A percentile compares a stretch with the other conserved stretches of the same genome.
Evolutionary conservation across 2,888 invertebrate genomes (phyloP).

Genomic region (Monoplex corrugatus): DNA sequence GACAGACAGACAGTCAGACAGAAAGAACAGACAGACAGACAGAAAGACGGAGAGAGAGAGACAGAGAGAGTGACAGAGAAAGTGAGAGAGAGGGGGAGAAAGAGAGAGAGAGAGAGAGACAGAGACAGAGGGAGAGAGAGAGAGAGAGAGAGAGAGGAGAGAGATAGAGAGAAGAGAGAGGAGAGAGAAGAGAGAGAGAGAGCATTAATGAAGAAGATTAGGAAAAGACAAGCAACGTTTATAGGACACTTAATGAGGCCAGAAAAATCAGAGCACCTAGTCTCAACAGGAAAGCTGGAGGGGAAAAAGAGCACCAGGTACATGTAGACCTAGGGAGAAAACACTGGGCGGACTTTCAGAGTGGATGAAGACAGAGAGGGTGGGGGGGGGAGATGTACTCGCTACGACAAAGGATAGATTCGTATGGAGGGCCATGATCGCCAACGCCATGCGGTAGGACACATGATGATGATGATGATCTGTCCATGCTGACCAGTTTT

Average conservation of each 20-base stretch:
- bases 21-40: background rate
- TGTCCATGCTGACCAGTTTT: no score
- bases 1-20: background rate
- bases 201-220: background rate
- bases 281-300: no score
- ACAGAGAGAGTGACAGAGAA: slow-evolving; percentile 33
- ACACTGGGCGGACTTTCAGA: background rate
- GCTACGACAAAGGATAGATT: no score
- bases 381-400: no score
- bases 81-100: slow-evolving; percentile 9
- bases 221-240: background rate
- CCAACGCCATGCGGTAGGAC: no score
- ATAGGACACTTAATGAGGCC: no score
- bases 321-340: background rate
- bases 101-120: slow-evolving; percentile 11
- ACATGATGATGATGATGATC: no score
- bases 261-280: no score
- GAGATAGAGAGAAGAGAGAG: background rate
- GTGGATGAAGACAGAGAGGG: background rate
- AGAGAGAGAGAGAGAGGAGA: background rate
- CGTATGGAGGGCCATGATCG: no score
- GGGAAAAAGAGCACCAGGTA: no score
- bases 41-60: background rate
- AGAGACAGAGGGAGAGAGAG: background rate
- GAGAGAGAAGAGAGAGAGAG: background rate